Evolutionary conservation across 2,113 vertebrate genomes (phyloP).

Genomic region (Gadus macrocephalus): DNA sequence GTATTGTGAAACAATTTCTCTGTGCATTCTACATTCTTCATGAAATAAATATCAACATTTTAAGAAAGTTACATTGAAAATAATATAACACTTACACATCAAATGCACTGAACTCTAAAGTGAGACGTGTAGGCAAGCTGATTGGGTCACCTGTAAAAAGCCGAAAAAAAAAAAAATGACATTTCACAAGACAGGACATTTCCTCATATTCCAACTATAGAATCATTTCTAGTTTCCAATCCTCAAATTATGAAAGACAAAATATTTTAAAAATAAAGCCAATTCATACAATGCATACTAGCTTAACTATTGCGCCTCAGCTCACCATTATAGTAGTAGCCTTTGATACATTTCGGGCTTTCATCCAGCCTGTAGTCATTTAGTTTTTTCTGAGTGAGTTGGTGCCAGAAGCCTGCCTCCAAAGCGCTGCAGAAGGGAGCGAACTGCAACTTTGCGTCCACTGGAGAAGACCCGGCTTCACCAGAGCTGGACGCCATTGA

Average conservation of each 20-base stretch:
- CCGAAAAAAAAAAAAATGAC: neutral
- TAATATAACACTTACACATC: conserved; percentile 81
- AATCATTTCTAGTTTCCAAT: neutral
- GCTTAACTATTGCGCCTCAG: neutral
- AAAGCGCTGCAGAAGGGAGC: conserved; percentile 91
- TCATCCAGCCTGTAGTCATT: conserved; percentile 91
- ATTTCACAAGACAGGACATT: neutral
- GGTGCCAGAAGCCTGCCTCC: conserved; percentile 96
- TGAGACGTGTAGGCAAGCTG: conserved; percentile 89
- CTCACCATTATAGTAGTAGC: conserved; percentile 94
- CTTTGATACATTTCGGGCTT: conserved; percentile 85
- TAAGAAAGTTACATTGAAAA: neutral
- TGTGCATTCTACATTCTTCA: too few species aligned
- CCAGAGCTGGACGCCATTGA: conserved; percentile 66
- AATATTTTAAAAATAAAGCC: neutral
- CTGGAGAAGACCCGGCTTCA: conserved; percentile 27
- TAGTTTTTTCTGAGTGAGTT: conserved; percentile 93
- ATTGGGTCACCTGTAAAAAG: conserved; percentile 80
- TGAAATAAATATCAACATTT: too few species aligned
- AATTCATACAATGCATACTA: neutral
- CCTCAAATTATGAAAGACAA: neutral
- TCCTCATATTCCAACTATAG: neutral
- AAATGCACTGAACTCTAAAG: conserved; percentile 95
- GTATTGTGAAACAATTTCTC: too few species aligned
- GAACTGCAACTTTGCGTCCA: conserved; percentile 82